Evolutionary conservation across 1,140 invertebrate species (phyloP), one percentile per base, ranked within the genome.

Genomic region (Hyles euphorbiae): DNA sequence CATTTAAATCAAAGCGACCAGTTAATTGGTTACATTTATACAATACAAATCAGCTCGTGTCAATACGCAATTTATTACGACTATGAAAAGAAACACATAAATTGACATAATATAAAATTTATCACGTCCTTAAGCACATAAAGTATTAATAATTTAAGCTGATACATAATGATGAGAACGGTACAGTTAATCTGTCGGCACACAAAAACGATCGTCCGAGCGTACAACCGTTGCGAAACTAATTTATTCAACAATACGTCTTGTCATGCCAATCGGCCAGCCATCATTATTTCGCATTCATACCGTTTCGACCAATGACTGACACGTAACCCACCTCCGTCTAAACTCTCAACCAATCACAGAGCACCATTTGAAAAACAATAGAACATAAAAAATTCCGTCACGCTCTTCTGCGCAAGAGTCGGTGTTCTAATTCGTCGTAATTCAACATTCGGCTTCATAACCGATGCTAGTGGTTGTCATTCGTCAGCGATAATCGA

Each of bases 381-480:
- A 87, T 87, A 87, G 84, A 83, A 72, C 72, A 78, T 87, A 87
- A 87, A 87, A 87, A 84, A 78, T 82, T 63, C 46, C 77, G 81
- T 87, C 74, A 85, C 78, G 78, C 62, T 63, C 36, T 71, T 70
- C 58, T 76, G 74, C 78, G 75, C 76, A 58, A 63, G 80, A 73
- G 75, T 74, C 66, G 70, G 69, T 60, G 66, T 63, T 58, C 52
- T 65, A 66, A 68, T 66, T 72, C 63, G 61, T 64, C 50, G 57
- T 58, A 63, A 60, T 67, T 58, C 54, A 56, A 68, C 44, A 58
- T 52, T 56, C 47, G 8, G 10, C 34, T 5, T 11, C 46, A n/a
- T 11, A 5, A 3, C 5, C 8, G 4, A 22, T 5, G 12, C 10
- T n/a, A n/a, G 46, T 46, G 40, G n/a, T 53, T 12, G 54, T 52